A percentile compares a stretch with the other conserved stretches of the same genome.
These are phyloP conservation scores for Caenorhabditis macrosperma DNA, from an alignment of 2,888 invertebrate species.

Conservation along the genomic window DNA sequence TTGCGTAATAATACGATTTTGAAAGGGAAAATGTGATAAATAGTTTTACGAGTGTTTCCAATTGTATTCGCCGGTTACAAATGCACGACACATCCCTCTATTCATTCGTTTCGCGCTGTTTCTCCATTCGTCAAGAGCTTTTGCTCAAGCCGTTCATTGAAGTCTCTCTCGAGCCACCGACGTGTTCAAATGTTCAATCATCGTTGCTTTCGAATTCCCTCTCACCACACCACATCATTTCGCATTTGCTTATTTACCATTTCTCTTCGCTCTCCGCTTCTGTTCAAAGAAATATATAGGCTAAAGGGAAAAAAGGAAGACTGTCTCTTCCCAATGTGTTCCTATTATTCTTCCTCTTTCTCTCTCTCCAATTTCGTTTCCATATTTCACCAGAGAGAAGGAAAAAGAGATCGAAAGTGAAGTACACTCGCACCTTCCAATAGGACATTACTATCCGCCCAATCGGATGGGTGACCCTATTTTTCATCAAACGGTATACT, in stretches of 20 bases:
- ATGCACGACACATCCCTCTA: slow-evolving; percentile 16
- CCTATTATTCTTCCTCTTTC: neutral
- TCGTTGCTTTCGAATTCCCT: neutral
- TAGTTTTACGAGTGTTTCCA: slow-evolving; percentile 35
- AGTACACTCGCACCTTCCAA: neutral
- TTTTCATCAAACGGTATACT: too few species aligned
- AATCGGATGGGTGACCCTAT: neutral
- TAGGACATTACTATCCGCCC: slow-evolving; percentile 1
- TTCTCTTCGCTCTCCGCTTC: neutral
- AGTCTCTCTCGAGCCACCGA: slow-evolving; percentile 12
- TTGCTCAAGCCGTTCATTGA: slow-evolving; percentile 26
- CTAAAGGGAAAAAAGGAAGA: neutral
- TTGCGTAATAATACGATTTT: slow-evolving; percentile 25
- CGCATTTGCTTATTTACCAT: neutral
- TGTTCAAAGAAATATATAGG: too few species aligned
- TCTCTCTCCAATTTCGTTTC: neutral
- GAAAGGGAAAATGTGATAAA: slow-evolving; percentile 16
- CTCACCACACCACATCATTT: neutral
- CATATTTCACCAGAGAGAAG: too few species aligned
- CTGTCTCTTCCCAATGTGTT: neutral
- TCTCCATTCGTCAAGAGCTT: slow-evolving; percentile 36
- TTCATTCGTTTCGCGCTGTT: slow-evolving; percentile 15
- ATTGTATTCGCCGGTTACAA: slow-evolving; percentile 35
- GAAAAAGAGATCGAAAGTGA: neutral
- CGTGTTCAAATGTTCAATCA: slow-evolving; percentile 1